phyloP scores from a whole-genome alignment of 1,140 invertebrate genomes.

The Venturia canescens region DNA sequence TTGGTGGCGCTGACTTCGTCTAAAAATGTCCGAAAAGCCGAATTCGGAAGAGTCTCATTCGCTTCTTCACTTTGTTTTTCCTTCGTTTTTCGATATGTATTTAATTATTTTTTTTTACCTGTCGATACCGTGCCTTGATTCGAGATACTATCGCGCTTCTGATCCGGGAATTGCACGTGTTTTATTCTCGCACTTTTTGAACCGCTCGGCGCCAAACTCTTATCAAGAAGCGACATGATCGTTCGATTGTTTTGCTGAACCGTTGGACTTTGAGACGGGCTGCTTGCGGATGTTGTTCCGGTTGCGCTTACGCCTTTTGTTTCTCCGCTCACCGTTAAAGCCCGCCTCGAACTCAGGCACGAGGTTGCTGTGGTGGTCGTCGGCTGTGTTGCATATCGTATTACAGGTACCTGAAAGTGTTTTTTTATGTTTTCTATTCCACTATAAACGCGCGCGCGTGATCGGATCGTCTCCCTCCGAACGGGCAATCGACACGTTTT shows the following conservation, averaged over 20 bases:
- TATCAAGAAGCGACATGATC: conserved; percentile 16
- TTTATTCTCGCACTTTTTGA: conserved; percentile 62
- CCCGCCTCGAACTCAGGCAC: conserved; percentile 62
- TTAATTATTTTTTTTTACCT: conserved; percentile 23
- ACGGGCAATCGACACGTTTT: too few relatives aligned
- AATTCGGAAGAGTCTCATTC: background rate
- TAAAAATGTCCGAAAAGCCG: background rate
- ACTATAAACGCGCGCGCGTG: too few relatives aligned
- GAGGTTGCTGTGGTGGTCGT: conserved; percentile 68
- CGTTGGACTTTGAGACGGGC: conserved; percentile 70
- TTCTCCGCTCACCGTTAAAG: conserved; percentile 67
- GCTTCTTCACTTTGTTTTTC: background rate
- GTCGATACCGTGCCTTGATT: conserved; percentile 11
- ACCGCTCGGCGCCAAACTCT: conserved; percentile 12
- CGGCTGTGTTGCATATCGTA: conserved; percentile 65
- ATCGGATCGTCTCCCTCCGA: too few relatives aligned
- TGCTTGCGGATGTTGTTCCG: conserved; percentile 49
- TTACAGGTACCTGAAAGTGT: conserved; percentile 59
- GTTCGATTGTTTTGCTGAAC: conserved; percentile 47
- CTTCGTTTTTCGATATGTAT: background rate
- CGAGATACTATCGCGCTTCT: conserved; percentile 18
- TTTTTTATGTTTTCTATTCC: conserved; percentile 46
- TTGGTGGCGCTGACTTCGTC: background rate
- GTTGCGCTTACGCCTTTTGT: conserved; percentile 61
- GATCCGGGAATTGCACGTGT: conserved; percentile 74